Base-by-base conservation (phyloP, 2,113 vertebrate genomes). In the Phaethornis superciliosus region DNA sequence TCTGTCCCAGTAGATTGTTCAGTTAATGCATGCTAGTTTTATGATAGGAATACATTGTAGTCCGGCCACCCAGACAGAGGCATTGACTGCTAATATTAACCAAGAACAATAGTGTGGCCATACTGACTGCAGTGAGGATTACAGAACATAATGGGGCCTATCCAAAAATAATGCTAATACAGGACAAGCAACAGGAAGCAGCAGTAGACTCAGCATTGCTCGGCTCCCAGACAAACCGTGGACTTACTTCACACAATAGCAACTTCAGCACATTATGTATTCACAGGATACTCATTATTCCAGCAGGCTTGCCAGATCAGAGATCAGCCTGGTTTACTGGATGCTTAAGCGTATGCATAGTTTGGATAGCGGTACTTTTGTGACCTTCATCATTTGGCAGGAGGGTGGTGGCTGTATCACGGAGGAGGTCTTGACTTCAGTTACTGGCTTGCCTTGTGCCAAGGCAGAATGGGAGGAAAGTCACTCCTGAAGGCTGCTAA, bases 111-210 rank as follows among this genome's bases (percentile, higher is more conserved):
- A 93, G 98, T 8, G 76, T 98, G 98, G 97, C 98, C 97, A 94
- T 97, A 95, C 96, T 98, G 98, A 98, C 98, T 98, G 98, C 98
- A 98, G 96, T 89, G 98, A 98, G 99, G 99, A 99, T 99, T 99
- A 99, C 94, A 81, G 98, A 97, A 98, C 97, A 99, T 98, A 99
- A 99, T 99, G 96, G 97, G 96, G 93, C 97, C 97, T 78, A 97
- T 98, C 98, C 98, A 98, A 98, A 98, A 98, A 98, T 99, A 99
- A 98, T 98, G 98, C 98, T 97, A 97, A 98, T 94, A 96, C 98
- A 97, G 98, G 98, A 97, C 98, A 98, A 98, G 98, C 98, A 98
- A 98, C 98, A 99, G 99, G 99, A 99, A 99, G 98, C 98, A 96
- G 97, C 97, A 97, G 98, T 99, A 98, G 98, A 99, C 98, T 99